Evolutionary conservation across 2,113 vertebrate species (phyloP), one percentile per base, ranked within the genome.

Genomic region (Apodemus speciosus): DNA sequence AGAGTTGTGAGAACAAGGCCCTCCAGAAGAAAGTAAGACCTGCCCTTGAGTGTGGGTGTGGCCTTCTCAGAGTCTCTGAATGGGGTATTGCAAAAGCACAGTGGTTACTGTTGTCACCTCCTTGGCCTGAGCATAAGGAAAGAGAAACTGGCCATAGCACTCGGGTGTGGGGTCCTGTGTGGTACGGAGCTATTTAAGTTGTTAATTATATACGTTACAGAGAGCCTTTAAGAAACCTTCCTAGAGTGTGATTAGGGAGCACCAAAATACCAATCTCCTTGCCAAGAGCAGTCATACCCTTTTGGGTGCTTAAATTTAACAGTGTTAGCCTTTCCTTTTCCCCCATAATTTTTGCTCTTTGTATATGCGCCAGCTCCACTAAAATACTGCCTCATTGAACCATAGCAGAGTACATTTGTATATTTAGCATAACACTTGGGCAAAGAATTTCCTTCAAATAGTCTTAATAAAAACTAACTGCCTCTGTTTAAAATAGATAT

Each of bases 401-500:
- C 8, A 6, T 58, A 38, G 35, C 1, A 2, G 30, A 73, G n/a
- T 53, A n/a, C 15, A n/a, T 88, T 81, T 77, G 72, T 94, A 88
- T 58, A 83, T 83, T 88, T 88, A 94, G 43, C 49, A 40, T 30
- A 69, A 56, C 43, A 43, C 13, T 30, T 66, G 35, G 72, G 73
- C 64, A 80, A 84, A 84, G 62, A 71, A 21, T n/a, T 90, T 81
- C 35, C 51, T 86, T 86, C 62, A 72, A 77, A 51, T 71, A 60
- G 72, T 77, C 69, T 64, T n/a, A 91, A 71, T 58, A 69, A 91
- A 43, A 91, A n/a, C 27, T 32, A 86, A 20, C 73, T 81, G 49
- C 38, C 56, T 83, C 58, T 75, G 56, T 58, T 94, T 53, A 81
- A 79, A 91, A 87, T 11, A 75, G 86, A 83, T 66, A 13, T 40